A percentile compares a stretch with the other conserved stretches of the same genome.
Evolutionary conservation across 2,888 invertebrate genomes (phyloP).

Genomic region (Piscicola geometra): DNA sequence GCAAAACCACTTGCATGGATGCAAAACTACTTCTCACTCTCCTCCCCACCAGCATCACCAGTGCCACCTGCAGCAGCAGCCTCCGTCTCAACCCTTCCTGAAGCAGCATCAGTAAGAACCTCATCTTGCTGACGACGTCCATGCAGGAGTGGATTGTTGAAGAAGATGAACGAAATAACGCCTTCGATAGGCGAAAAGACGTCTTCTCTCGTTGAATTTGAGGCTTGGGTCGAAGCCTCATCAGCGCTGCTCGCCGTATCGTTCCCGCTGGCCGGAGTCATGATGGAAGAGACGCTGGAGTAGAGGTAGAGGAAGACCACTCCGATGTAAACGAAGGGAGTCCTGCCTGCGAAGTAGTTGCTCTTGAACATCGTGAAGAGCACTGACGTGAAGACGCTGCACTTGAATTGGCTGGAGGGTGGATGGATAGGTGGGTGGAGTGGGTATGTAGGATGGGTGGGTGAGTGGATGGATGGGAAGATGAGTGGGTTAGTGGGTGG

Average conservation of each 20-base stretch:
- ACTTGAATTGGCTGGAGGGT: constrained; percentile 16
- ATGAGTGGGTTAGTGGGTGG: neutral
- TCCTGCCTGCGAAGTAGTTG: constrained; percentile 8
- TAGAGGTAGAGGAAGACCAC: constrained; percentile 15
- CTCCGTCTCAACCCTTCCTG: no score
- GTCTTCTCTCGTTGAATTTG: neutral
- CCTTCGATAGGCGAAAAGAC: neutral
- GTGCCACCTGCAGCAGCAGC: no score
- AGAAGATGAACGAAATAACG: neutral
- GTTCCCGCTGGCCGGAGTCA: neutral
- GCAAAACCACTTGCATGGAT: no score
- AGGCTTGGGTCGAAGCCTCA: no score
- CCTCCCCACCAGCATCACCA: no score
- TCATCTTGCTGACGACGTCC: neutral
- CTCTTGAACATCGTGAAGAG: constrained; percentile 12
- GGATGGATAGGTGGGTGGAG: no score
- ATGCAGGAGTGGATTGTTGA: neutral
- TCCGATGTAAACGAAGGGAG: constrained; percentile 23
- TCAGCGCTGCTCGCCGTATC: neutral
- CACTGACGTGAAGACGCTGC: constrained; percentile 20
- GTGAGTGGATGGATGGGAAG: neutral
- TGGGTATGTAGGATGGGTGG: no score
- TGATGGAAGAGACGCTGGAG: constrained; percentile 5
- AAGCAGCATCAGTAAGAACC: no score
- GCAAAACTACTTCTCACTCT: no score